Base-by-base conservation (phyloP, 2,888 invertebrate species). In the Synanthedon vespiformis region DNA sequence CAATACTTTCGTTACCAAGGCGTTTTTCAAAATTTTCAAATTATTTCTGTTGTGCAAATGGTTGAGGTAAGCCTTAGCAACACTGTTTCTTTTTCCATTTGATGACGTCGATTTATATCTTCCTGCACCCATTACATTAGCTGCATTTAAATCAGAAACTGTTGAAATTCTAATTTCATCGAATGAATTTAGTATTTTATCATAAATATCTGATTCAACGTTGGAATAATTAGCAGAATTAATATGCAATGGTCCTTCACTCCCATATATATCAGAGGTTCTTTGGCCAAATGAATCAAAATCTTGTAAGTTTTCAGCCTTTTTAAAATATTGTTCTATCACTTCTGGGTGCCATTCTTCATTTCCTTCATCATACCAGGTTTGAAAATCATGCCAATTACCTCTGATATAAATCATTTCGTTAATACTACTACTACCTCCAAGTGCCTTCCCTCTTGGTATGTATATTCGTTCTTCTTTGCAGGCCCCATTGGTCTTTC, bases 401-500 rank as follows among this genome's bases (percentile, higher is more conserved):
- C 90, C 91, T 49, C 84, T 84, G 1, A 89, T 68, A 58, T 90
- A 90, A 47, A 90, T 67, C 85, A 90, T 90, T 14, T 73, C 88
- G 65, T 91, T 91, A 1, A 90, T 65, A 4, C 79, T 79, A 22
- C 89, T 89, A 0, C 82, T 75, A 0, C 91, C 91, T 13, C 91
- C 91, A 52, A 91, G 70, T 70, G 89, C 80, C 68, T 90, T 92
- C 0, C 92, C 93, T 54, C 90, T 78, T 5, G 91, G 87, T 90
- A 90, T 90, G 4, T 58, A 61, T 8, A 78, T 70, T 49, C 70
- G 57, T 52, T 69, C 65, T 49, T 71, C 65, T 54, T 67, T 61
- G 48, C 77, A 79, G 89, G 93, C 94, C 63, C 93, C 79, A 69
- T 93, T 93, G 0, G 90, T 89, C 49, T 87, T 89, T 27, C 91